phyloP scores from a whole-genome alignment of 2,888 invertebrate species.

The Gymnosoma rotundatum region DNA sequence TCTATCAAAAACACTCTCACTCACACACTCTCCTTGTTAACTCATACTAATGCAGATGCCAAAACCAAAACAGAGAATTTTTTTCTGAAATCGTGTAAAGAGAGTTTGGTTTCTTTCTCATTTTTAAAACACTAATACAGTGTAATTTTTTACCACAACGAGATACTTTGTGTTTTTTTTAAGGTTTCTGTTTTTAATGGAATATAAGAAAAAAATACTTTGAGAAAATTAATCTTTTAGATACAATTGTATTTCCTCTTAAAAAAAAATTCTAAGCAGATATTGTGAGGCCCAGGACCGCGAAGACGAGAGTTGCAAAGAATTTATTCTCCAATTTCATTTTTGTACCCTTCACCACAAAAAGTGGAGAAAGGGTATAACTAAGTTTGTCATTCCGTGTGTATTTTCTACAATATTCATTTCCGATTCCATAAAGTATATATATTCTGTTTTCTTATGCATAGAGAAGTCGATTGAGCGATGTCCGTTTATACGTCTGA shows the following conservation, averaged over 20 bases:
- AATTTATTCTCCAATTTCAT: conserved; percentile 21
- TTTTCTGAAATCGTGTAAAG: not conserved
- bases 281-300: not conserved
- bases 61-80: conserved; percentile 60
- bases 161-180: conserved; percentile 35
- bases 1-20: conserved; percentile 33
- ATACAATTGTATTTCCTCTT: conserved; percentile 41
- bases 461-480: too few species aligned
- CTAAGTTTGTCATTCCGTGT: too few species aligned
- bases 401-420: too few species aligned
- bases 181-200: not conserved
- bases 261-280: conserved; percentile 20
- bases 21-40: conserved; percentile 5
- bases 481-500: too few species aligned
- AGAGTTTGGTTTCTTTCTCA: conserved; percentile 9
- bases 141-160: not conserved
- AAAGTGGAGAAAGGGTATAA: too few species aligned
- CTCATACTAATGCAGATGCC: conserved; percentile 4
- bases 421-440: too few species aligned
- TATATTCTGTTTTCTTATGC: too few species aligned
- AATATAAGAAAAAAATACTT: not conserved
- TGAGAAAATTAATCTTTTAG: conserved; percentile 43
- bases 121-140: conserved; percentile 16
- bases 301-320: conserved; percentile 27
- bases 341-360: too few species aligned